Base-by-base conservation (phyloP, 2,113 vertebrate genomes). In the Cheirogaleus medius region DNA sequence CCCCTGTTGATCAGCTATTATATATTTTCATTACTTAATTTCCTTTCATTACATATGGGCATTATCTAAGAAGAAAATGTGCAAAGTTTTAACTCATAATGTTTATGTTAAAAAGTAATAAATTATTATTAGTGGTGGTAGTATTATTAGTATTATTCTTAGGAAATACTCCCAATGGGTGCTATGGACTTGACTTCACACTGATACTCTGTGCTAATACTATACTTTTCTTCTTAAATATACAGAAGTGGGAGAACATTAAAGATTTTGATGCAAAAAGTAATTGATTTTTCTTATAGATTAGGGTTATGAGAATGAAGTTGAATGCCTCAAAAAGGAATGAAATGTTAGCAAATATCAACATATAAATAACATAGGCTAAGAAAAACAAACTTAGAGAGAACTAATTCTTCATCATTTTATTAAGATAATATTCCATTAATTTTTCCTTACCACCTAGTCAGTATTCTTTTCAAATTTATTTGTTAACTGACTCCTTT, bases 21-120 rank as follows among this genome's bases (percentile, higher is more conserved):
- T 49, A 54, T 29, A 93, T 60, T 89, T 80, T 93, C 37, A 91
- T 82, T 95, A 78, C 34, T 84, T 86, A 95, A 95, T 94, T 89
- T 91, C 29, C 2, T 91, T 68, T 42, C 58, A 74, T 91, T 92
- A 66, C 0, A 68, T 81, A 20, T 66, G 39, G 44, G 86, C n/a
- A 91, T 95, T 86, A 83, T 74, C 76, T 82, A 68, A 17, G n/a
- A 95, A 69, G 52, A 73, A 97, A 76, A 91, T 80, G 25, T 80
- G 20, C 74, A 91, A 89, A 83, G 18, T 74, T 73, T n/a, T 81
- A 66, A 64, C 54, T 85, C 11, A 82, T 76, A 90, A 73, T 58
- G 25, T 63, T 90, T 87, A 92, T 77, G 23, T 69, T 54, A 81
- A 74, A 81, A 97, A 88, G 7, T 42, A 71, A 77, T 66, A 76